Percentiles rank a stretch among this genome's conserved stretches.
Conservation (phyloP, 2,888 invertebrate genomes). For the Hydroisotoma schaefferi region DNA sequence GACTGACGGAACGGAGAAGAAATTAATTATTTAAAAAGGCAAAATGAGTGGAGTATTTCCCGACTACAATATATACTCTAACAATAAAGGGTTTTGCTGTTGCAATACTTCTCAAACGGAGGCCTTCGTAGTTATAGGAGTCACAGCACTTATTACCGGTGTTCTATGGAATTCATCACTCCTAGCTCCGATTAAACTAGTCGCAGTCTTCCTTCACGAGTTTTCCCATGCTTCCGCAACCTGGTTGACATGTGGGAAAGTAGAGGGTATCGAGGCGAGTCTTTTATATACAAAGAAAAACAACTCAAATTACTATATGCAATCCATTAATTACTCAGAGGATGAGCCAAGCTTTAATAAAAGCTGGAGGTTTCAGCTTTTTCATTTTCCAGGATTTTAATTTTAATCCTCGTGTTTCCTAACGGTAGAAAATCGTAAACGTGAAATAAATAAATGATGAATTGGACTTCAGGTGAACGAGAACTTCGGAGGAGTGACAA, state of each 20-base stretch:
- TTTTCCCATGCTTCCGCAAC: slow-evolving; percentile 41
- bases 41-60: slow-evolving; percentile 5
- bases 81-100: slow-evolving; percentile 29
- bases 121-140: slow-evolving; percentile 39
- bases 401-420: too few relatives aligned
- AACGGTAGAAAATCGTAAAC: too few relatives aligned
- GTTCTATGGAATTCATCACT: slow-evolving; percentile 35
- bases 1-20: too few relatives aligned
- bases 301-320: too few relatives aligned
- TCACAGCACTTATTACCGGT: slow-evolving; percentile 34
- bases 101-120: slow-evolving; percentile 37
- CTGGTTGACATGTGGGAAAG: slow-evolving; percentile 43
- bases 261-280: slow-evolving; percentile 36
- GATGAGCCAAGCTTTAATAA: too few relatives aligned
- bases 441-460: too few relatives aligned
- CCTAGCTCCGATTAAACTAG: slow-evolving; percentile 37
- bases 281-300: too few relatives aligned
- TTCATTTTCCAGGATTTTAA: too few relatives aligned
- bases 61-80: background rate
- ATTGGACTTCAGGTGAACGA: slow-evolving; percentile 31
- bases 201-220: slow-evolving; percentile 42
- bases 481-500: slow-evolving; percentile 37
- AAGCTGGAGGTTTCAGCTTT: background rate
- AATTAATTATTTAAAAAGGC: too few relatives aligned
- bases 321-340: too few relatives aligned